Base-by-base conservation (phyloP, 2,888 invertebrate species). In the Rhynchonema sp. region DNA sequence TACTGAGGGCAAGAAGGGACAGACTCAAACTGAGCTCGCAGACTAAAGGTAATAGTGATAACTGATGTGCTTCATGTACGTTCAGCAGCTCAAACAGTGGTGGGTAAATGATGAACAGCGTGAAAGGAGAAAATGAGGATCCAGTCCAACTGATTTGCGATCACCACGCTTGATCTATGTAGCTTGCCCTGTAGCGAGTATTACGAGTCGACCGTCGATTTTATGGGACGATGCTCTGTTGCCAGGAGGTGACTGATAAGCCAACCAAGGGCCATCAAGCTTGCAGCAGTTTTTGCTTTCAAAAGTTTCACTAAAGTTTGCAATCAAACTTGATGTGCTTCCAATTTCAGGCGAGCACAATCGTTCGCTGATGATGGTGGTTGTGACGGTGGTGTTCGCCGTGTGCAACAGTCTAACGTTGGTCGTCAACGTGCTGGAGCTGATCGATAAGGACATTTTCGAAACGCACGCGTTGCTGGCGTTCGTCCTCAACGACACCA, bases 301-400 rank as follows among this genome's bases (percentile, higher is more conserved):
- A n/a, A n/a, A n/a, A n/a, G n/a, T n/a, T n/a, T n/a, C n/a, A n/a
- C n/a, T n/a, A n/a, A n/a, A n/a, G n/a, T n/a, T n/a, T n/a, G n/a
- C n/a, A n/a, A n/a, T n/a, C n/a, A n/a, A n/a, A n/a, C n/a, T n/a
- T n/a, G n/a, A n/a, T n/a, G n/a, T n/a, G n/a, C n/a, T n/a, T n/a
- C n/a, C n/a, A n/a, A 38, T 13, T 38, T 17, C 69, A n/a, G 69
- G 70, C 58, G 69, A 70, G 56, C 65, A 65, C 28, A 69, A 66
- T 1, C 70, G 69, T 22, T 46, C 62, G 29, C 59, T 68, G n/a
- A 70, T 71, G 70, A 62, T 71, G 25, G 62, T 71, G 46, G 64
- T 69, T 25, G 68, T 72, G 29, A 71, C 69, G n/a, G 61, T 66
- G 55, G 61, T 67, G 20, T 68, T 70, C 60, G 67, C 69, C 52